These are phyloP conservation scores for Drosophila nr. fundita DNA, from an alignment of 2,888 invertebrate genomes.

Conservation along the genomic window DNA sequence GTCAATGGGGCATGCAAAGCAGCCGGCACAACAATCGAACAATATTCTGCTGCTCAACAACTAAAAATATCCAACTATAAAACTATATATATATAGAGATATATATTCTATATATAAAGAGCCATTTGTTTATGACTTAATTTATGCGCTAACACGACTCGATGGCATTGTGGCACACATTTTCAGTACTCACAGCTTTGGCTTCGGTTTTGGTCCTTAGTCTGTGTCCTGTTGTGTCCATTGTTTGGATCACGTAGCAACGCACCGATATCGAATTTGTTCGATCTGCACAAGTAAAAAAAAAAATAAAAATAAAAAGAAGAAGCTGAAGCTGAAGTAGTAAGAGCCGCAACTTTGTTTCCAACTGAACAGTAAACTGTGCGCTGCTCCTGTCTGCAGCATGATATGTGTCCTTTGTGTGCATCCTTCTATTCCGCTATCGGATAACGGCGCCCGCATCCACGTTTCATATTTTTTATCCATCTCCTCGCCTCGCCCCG, in stretches of 20 bases:
- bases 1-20: slow-evolving; percentile 56
- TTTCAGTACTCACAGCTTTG: slow-evolving; percentile 25
- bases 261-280: slow-evolving; percentile 70
- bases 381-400: slow-evolving; percentile 32
- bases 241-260: slow-evolving; percentile 75
- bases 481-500: background rate
- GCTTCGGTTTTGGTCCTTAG: slow-evolving; percentile 38
- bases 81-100: slow-evolving; percentile 1
- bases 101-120: slow-evolving; percentile 43
- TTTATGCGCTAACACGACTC: slow-evolving; percentile 68
- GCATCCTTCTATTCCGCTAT: slow-evolving; percentile 71
- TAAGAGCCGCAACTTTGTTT: slow-evolving; percentile 68
- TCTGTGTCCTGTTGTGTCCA: slow-evolving; percentile 62
- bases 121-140: slow-evolving; percentile 62
- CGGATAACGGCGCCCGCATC: slow-evolving; percentile 82
- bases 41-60: slow-evolving; percentile 13
- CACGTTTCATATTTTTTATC: slow-evolving; percentile 64
- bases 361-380: slow-evolving; percentile 62
- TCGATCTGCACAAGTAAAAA: slow-evolving; percentile 57
- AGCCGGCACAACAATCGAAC: slow-evolving; percentile 70
- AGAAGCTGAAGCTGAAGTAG: slow-evolving; percentile 11
- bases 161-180: slow-evolving; percentile 57
- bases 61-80: slow-evolving; percentile 39
- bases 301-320: slow-evolving; percentile 17
- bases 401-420: slow-evolving; percentile 24